phyloP scores from a whole-genome alignment of 2,797 vertebrate species.

The Salarias fasciatus region DNA sequence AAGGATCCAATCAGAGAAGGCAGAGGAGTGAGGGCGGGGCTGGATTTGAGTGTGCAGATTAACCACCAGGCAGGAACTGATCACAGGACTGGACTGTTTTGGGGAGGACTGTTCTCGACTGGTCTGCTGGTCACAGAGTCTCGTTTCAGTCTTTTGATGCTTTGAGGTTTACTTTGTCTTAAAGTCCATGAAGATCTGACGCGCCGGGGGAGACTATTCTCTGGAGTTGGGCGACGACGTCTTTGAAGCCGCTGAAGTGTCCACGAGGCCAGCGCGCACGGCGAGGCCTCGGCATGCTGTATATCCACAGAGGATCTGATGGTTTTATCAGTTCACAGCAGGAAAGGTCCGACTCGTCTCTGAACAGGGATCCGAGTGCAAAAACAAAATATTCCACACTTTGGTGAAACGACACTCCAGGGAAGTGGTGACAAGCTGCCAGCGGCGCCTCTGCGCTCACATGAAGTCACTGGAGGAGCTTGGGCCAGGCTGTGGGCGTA shows the following conservation, averaged over 20 bases:
- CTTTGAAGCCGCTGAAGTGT: constrained; percentile 5
- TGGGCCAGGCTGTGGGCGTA: constrained; percentile 14
- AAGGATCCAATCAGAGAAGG: constrained; percentile 94
- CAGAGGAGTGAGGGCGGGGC: constrained; percentile 85
- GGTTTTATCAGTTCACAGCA: background rate
- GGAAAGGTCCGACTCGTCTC: background rate
- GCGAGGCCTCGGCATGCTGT: too few relatives aligned
- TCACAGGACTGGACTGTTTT: constrained; percentile 72
- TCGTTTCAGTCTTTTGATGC: constrained; percentile 59
- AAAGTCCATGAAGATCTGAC: constrained; percentile 41
- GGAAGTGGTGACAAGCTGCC: constrained; percentile 2
- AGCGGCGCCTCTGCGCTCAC: background rate
- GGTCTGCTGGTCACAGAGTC: constrained; percentile 55
- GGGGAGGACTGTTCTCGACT: constrained; percentile 54
- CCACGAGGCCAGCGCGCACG: too few relatives aligned
- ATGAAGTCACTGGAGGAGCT: background rate
- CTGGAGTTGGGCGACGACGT: constrained; percentile 13
- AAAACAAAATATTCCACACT: constrained; percentile 35
- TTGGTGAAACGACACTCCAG: constrained; percentile 39
- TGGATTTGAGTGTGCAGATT: constrained; percentile 82
- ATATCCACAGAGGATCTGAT: background rate
- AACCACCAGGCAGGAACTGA: constrained; percentile 81
- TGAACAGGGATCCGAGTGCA: background rate
- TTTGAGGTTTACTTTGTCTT: constrained; percentile 30
- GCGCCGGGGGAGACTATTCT: constrained; percentile 7